Conservation (phyloP, 64 coral and sea anemone species). For the Pachyseris speciosa region DNA sequence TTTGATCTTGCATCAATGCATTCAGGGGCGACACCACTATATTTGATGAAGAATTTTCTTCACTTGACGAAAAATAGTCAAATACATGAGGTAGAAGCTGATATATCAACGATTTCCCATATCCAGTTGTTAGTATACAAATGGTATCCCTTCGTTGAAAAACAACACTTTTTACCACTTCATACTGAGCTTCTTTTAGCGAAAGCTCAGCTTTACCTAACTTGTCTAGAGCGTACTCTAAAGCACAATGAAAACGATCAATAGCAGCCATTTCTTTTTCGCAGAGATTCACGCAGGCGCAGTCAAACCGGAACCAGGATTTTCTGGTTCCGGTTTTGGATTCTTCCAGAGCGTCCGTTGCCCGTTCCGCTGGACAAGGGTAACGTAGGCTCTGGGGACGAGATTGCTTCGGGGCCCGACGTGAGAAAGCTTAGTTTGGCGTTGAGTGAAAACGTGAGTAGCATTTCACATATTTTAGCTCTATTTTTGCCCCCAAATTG, state of each 20-base stretch:
- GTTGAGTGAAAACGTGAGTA: too few relatives aligned
- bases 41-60: not conserved
- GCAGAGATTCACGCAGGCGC: not conserved
- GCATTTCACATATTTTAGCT: too few relatives aligned
- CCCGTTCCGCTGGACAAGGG: not conserved
- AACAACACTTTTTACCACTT: not conserved
- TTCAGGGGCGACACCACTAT: slow-evolving; percentile 44
- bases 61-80: not conserved
- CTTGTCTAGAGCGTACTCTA: not conserved
- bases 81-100: slow-evolving; percentile 33
- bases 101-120: slow-evolving; percentile 60
- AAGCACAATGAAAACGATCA: not conserved
- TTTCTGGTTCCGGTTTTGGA: not conserved
- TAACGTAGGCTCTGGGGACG: not conserved
- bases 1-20: slow-evolving; percentile 50
- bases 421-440: too few relatives aligned
- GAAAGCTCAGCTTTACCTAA: not conserved
- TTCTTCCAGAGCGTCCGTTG: not conserved
- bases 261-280: not conserved
- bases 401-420: too few relatives aligned
- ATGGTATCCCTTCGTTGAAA: not conserved
- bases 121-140: slow-evolving; percentile 16
- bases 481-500: too few relatives aligned
- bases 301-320: not conserved
- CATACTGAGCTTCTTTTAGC: not conserved